Percentiles rank a stretch among this genome's conserved stretches.
Evolutionary conservation across 2,113 vertebrate species (phyloP).

Genomic region (Channa maculata): DNA sequence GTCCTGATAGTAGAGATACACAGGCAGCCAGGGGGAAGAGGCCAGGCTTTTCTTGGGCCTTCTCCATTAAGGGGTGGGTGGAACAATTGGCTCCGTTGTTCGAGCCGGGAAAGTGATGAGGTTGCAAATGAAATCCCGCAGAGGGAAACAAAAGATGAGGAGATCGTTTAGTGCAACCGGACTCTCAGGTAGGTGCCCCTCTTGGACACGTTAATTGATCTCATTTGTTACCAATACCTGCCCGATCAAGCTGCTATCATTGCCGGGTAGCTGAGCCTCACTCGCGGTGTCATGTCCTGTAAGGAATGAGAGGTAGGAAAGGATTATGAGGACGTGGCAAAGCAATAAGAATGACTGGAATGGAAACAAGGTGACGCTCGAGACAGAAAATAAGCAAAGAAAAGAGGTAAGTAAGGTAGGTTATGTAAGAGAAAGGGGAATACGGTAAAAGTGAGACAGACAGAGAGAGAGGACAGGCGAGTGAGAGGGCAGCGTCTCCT

Average conservation of each 20-base stretch:
- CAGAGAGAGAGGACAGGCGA: slow-evolving; percentile 65
- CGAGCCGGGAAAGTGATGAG: slow-evolving; percentile 79
- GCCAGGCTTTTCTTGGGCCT: slow-evolving; percentile 83
- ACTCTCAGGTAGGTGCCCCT: slow-evolving; percentile 91
- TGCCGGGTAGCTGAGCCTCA: slow-evolving; percentile 19
- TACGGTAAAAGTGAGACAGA: slow-evolving; percentile 7
- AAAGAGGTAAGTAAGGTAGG: background rate
- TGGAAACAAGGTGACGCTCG: background rate
- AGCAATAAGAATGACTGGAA: background rate
- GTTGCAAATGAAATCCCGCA: slow-evolving; percentile 84
- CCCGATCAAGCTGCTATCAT: slow-evolving; percentile 91
- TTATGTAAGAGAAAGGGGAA: background rate
- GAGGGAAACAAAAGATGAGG: slow-evolving; percentile 89
- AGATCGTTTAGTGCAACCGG: slow-evolving; percentile 92
- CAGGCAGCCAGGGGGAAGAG: slow-evolving; percentile 82
- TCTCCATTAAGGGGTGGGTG: slow-evolving; percentile 81
- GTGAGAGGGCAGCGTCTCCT: slow-evolving; percentile 68
- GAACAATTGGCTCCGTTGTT: slow-evolving; percentile 92
- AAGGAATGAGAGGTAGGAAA: slow-evolving; percentile 46
- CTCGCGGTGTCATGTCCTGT: slow-evolving; percentile 79
- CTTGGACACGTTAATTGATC: slow-evolving; percentile 95
- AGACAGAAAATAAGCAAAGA: background rate
- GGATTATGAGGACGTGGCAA: slow-evolving; percentile 49
- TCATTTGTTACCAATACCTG: slow-evolving; percentile 97
- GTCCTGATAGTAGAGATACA: slow-evolving; percentile 88